Conservation (phyloP, 2,113 vertebrate genomes). For the Callocephalon fimbriatum region DNA sequence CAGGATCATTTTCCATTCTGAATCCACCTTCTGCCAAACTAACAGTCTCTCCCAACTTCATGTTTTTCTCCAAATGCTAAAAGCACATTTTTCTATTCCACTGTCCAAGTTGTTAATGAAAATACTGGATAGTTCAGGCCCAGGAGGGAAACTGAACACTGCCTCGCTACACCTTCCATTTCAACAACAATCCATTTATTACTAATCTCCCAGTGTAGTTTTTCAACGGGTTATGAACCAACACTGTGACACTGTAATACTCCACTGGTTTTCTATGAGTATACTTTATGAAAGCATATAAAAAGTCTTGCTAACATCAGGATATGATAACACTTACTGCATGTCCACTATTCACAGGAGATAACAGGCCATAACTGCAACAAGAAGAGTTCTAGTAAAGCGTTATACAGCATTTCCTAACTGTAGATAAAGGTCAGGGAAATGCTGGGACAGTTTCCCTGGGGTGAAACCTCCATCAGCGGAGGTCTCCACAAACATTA, state of each 20-base stretch:
- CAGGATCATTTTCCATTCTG: background rate
- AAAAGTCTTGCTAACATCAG: background rate
- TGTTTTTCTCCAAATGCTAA: background rate
- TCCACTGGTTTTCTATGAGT: background rate
- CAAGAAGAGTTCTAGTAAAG: background rate
- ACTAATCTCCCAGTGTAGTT: background rate
- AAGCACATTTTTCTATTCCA: background rate
- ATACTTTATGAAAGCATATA: background rate
- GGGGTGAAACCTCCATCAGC: background rate
- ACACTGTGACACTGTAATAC: background rate
- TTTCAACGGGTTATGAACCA: background rate
- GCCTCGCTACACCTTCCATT: background rate
- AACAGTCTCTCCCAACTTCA: background rate
- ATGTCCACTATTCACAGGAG: background rate
- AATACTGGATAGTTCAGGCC: background rate
- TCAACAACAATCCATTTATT: background rate
- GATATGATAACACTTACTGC: background rate
- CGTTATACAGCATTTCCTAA: background rate
- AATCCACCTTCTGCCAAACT: conserved; percentile 1
- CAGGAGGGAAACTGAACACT: background rate
- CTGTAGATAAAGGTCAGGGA: background rate
- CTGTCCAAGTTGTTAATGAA: background rate
- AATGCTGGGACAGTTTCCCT: background rate
- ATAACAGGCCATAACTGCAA: background rate
- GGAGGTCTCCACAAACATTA: background rate